A percentile compares a stretch with the other conserved stretches of the same genome.
Evolutionary conservation across 2,888 invertebrate genomes (phyloP).

Genomic region (Hydriomena furcata): DNA sequence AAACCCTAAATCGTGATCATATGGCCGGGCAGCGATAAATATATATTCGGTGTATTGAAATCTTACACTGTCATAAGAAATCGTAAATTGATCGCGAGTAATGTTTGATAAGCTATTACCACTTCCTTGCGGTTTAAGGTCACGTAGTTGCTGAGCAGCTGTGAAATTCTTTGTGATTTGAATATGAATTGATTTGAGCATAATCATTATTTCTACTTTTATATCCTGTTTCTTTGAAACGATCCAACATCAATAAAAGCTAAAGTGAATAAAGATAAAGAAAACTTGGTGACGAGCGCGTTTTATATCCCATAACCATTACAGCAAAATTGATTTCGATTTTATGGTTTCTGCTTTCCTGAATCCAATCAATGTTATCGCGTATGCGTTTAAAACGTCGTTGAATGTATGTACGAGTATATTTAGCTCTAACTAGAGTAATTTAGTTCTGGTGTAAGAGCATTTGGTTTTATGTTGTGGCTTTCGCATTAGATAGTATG

Average conservation of each 20-base stretch:
- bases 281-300: slow-evolving; percentile 61
- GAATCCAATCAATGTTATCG: slow-evolving; percentile 83
- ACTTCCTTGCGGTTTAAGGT: slow-evolving; percentile 40
- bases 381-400: slow-evolving; percentile 77
- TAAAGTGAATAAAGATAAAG: slow-evolving; percentile 52
- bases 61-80: slow-evolving; percentile 72
- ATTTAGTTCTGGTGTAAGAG: slow-evolving; percentile 13
- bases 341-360: slow-evolving; percentile 81
- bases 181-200: slow-evolving; percentile 17
- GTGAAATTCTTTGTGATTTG: slow-evolving; percentile 26
- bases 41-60: slow-evolving; percentile 77
- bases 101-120: slow-evolving; percentile 60
- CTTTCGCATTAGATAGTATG: background rate
- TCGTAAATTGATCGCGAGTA: slow-evolving; percentile 64
- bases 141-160: slow-evolving; percentile 17
- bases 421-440: slow-evolving; percentile 47
- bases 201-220: slow-evolving; percentile 7
- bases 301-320: slow-evolving; percentile 80
- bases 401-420: slow-evolving; percentile 60
- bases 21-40: slow-evolving; percentile 72
- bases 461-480: slow-evolving; percentile 5
- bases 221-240: slow-evolving; percentile 6
- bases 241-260: slow-evolving; percentile 16
- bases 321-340: slow-evolving; percentile 81
- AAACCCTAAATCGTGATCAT: slow-evolving; percentile 75